These are phyloP conservation scores for Ophonus ardosiacus DNA, from an alignment of 2,888 invertebrate species.

Conservation along the genomic window DNA sequence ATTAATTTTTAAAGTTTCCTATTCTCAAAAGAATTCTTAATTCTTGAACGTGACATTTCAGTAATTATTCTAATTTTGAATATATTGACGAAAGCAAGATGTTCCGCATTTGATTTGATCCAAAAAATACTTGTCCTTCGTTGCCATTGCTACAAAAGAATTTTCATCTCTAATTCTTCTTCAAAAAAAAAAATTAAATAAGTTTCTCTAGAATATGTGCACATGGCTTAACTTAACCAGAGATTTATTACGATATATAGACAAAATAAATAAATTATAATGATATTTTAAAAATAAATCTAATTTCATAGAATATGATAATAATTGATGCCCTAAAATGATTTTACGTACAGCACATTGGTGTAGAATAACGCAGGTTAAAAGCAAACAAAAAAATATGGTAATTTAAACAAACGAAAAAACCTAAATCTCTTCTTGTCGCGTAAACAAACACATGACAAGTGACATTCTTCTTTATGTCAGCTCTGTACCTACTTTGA, in stretches of 20 bases:
- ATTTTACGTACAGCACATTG: neutral
- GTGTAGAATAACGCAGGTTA: neutral
- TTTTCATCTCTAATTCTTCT: no score
- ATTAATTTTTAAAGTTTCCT: no score
- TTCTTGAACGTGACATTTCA: no score
- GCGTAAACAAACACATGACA: neutral
- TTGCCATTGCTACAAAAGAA: no score
- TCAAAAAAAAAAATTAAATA: no score
- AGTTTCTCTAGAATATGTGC: no score
- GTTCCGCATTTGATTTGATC: neutral
- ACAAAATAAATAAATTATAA: no score
- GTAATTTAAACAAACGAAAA: neutral
- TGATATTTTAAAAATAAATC: no score
- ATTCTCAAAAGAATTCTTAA: no score
- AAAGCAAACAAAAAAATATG: neutral
- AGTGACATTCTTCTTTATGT: constrained; percentile 13
- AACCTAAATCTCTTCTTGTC: neutral
- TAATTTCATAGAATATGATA: neutral
- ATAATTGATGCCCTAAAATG: neutral
- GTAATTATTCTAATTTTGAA: no score
- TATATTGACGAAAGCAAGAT: no score
- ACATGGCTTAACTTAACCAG: neutral
- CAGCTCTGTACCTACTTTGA: constrained; percentile 32
- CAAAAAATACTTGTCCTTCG: neutral
- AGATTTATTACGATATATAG: no score